These are phyloP conservation scores for Pachyseris speciosa DNA, from an alignment of 64 coral and sea anemone species.

Conservation along the genomic window DNA sequence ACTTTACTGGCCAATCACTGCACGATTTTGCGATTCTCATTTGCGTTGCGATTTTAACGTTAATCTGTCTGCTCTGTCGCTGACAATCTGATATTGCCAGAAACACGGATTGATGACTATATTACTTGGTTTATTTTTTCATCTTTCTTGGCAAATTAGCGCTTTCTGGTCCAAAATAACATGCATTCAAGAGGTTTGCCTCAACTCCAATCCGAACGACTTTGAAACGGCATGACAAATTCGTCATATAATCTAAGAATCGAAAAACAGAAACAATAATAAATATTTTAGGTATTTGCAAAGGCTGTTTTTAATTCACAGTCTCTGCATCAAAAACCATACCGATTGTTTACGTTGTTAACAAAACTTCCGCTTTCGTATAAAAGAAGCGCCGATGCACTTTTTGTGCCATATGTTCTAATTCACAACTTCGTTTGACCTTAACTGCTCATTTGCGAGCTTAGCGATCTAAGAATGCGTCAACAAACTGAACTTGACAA, in stretches of 20 bases:
- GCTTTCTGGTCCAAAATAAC: not conserved
- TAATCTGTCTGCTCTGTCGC: not conserved
- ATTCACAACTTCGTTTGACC: not conserved
- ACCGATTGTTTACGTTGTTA: no score
- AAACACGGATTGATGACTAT: not conserved
- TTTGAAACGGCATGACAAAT: no score
- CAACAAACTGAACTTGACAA: not conserved
- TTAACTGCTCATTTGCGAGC: not conserved
- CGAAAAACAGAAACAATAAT: no score
- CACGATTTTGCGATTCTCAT: not conserved
- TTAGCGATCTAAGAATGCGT: slow-evolving; percentile 37
- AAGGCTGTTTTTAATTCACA: no score
- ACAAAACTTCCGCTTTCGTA: no score
- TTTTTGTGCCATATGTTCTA: no score
- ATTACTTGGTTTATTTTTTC: not conserved
- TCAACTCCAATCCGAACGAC: no score
- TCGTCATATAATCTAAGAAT: no score
- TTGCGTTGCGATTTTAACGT: not conserved
- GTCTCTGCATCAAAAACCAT: no score
- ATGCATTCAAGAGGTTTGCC: no score
- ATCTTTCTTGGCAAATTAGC: not conserved
- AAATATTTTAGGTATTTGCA: no score
- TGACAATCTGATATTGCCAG: not conserved
- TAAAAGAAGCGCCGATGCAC: no score
- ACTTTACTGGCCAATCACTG: not conserved